Evolutionary conservation across 2,888 invertebrate species (phyloP).

Genomic region (Shargacucullia verbasci): DNA sequence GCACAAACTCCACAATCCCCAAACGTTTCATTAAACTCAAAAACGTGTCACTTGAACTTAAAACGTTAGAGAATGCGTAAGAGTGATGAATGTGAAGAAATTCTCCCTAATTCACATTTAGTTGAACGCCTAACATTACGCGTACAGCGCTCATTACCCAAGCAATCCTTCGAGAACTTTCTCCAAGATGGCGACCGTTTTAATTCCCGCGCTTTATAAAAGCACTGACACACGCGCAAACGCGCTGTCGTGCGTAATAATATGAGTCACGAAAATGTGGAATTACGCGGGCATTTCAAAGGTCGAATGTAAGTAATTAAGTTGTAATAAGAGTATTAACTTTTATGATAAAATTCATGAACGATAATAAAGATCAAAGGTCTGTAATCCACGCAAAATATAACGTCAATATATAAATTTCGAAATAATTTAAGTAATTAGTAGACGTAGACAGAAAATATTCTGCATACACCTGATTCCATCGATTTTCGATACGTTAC

Average conservation of each 20-base stretch:
- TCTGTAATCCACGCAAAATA: constrained; percentile 31
- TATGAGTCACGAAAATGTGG: constrained; percentile 41
- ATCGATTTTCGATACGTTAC: too few species aligned
- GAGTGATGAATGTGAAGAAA: constrained; percentile 67
- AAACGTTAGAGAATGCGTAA: constrained; percentile 45
- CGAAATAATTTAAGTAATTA: too few species aligned
- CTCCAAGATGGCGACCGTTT: constrained; percentile 71
- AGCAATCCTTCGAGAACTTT: constrained; percentile 72
- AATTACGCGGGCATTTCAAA: constrained; percentile 35
- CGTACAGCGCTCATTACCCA: constrained; percentile 69
- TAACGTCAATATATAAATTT: background rate
- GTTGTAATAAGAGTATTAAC: constrained; percentile 11
- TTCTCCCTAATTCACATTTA: constrained; percentile 67
- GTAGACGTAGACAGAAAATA: too few species aligned
- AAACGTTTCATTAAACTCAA: constrained; percentile 38
- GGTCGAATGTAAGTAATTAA: constrained; percentile 50
- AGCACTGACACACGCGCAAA: constrained; percentile 34
- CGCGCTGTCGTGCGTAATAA: constrained; percentile 45
- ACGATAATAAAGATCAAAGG: constrained; percentile 27
- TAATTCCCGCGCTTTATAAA: constrained; percentile 67
- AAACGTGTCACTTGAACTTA: constrained; percentile 48
- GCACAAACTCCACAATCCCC: constrained; percentile 25
- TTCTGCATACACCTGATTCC: too few species aligned
- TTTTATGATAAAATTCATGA: constrained; percentile 33
- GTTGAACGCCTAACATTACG: constrained; percentile 60